Evolutionary conservation across 2,113 vertebrate genomes (phyloP).

Genomic region (Oreochromis niloticus): DNA sequence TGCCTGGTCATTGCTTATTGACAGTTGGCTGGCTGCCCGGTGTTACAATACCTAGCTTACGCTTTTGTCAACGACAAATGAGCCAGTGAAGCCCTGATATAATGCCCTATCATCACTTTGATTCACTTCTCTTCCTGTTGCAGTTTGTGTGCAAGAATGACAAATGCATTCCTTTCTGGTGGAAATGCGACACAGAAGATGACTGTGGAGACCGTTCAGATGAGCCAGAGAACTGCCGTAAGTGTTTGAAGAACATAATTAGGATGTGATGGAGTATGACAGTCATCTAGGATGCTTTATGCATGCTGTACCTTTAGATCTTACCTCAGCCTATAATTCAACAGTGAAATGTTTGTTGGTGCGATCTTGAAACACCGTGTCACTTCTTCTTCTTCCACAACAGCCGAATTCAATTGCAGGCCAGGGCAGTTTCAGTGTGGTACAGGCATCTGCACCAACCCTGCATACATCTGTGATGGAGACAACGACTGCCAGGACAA

Average conservation of each 20-base stretch:
- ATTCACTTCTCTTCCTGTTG: not conserved
- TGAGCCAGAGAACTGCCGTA: conserved; percentile 90
- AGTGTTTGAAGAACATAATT: conserved; percentile 58
- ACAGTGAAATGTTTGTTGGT: not conserved
- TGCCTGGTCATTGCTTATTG: conserved; percentile 1
- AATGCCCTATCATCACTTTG: not conserved
- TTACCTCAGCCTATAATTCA: not conserved
- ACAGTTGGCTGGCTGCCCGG: conserved; percentile 15
- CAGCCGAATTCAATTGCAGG: conserved; percentile 93
- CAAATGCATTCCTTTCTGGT: conserved; percentile 99
- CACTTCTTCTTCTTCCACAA: not conserved
- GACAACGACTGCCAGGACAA: conserved; percentile 98
- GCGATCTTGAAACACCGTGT: not conserved
- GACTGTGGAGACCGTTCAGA: conserved; percentile 95
- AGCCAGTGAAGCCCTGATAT: not conserved
- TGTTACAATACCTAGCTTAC: not conserved
- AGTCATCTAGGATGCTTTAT: not conserved
- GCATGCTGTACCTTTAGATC: not conserved
- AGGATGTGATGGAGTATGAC: fast-evolving
- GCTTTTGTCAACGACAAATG: not conserved
- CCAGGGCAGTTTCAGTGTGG: conserved; percentile 97
- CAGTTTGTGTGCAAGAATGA: conserved; percentile 99
- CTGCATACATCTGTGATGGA: conserved; percentile 96
- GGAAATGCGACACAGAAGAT: conserved; percentile 98
- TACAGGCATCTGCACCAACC: conserved; percentile 96